Base-by-base conservation (phyloP, 1,140 invertebrate genomes). In the Cotesia vestalis region DNA sequence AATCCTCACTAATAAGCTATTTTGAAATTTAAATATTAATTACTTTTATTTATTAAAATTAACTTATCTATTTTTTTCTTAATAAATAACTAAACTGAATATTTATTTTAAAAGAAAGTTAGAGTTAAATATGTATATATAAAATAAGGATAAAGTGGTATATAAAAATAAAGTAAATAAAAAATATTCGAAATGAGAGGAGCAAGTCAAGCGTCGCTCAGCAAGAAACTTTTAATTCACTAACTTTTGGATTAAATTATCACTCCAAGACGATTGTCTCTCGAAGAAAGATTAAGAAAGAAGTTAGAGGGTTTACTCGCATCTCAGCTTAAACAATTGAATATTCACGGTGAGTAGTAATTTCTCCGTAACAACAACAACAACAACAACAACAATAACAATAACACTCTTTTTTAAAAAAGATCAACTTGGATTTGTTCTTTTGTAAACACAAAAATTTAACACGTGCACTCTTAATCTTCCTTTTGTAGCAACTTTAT, bases 221-320 rank as follows among this genome's bases (percentile, higher is more conserved):
- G 80, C 75, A 78, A 76, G 82, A 83, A 85, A 85, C 83, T 85
- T 84, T 85, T 81, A 81, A 83, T 83, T 83, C 79, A 78, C 80
- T 83, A 84, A 84, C 79, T 84, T 80, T 76, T 71, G 77, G 82
- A 83, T 84, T 84, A 84, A 84, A 84, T 84, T 84, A 84, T 84
- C 83, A 84, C 80, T 77, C 74, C 76, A 74, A 76, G 77, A 76
- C 76, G 80, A 81, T 84, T 83, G 82, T 83, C 79, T 78, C 77
- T 74, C 27, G 27, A 74, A 76, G 78, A 77, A 66, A 83, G 82
- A 83, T 84, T 83, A 84, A 81, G 81, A 80, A 82, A 78, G 77
- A 76, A 81, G 72, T 75, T 75, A 40, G 73, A 63, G 57, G 36
- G 55, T 66, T 46, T 67, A 40, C 36, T 20, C n/a, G 35, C 38